phyloP scores from a whole-genome alignment of 92 coral and sea anemone genomes.

The Palythoa grandis region DNA sequence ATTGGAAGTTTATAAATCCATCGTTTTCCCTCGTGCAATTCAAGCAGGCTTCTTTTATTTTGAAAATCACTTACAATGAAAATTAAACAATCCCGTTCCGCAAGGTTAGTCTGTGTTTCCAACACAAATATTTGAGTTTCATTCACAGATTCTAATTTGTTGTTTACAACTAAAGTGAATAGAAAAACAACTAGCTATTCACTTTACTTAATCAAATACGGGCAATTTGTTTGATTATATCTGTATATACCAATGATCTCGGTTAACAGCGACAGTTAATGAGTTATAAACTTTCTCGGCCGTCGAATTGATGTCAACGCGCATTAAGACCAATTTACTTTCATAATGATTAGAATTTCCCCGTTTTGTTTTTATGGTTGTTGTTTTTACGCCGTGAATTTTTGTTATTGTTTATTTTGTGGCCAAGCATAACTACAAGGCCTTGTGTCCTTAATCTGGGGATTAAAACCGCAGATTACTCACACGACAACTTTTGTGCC shows the following conservation, averaged over 20 bases:
- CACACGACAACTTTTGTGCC: not conserved
- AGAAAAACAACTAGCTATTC: conserved; percentile 10
- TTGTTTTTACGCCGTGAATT: not conserved
- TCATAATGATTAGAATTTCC: not conserved
- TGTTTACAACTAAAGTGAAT: conserved; percentile 4
- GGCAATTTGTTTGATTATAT: not conserved
- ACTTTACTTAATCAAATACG: conserved; percentile 9
- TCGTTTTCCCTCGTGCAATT: not conserved
- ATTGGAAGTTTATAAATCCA: not conserved
- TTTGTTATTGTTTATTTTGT: conserved; percentile 17
- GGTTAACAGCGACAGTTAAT: not conserved
- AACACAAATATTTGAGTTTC: conserved; percentile 41
- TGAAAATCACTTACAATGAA: not conserved
- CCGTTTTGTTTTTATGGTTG: not conserved
- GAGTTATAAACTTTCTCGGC: not conserved
- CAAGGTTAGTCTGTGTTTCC: conserved; percentile 2
- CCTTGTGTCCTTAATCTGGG: conserved; percentile 2
- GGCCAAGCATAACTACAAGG: not conserved
- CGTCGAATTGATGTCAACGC: not conserved
- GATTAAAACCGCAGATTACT: not conserved
- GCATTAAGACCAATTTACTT: conserved; percentile 6
- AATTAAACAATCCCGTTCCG: conserved; percentile 15
- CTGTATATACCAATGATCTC: not conserved
- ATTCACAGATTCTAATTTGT: conserved; percentile 33
- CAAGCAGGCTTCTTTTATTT: not conserved